Base-by-base conservation (phyloP, 2,113 vertebrate genomes). In the Pipra filicauda region DNA sequence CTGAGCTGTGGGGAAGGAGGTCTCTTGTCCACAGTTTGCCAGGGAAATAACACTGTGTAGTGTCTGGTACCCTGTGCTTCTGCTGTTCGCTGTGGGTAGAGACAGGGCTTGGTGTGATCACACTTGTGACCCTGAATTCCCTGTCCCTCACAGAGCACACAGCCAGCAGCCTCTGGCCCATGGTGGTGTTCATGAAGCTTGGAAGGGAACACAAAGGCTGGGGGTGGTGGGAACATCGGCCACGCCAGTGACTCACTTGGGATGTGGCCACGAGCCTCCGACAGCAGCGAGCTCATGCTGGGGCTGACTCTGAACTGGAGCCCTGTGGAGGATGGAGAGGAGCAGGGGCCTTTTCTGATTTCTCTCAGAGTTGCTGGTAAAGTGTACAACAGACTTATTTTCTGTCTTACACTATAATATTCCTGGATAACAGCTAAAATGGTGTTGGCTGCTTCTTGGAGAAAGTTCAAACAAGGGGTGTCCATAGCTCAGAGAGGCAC, bases 201-300 rank as follows among this genome's bases (percentile, higher is more conserved):
- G 35, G 41, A 31, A 12, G 33, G 54, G 21, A 31, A 37, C 49
- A 10, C 2, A 3, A 43, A 58, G 64, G 51, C 28, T 27, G 7
- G 35, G 20, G 35, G 23, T 37, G 13, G 49, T 41, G 75, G 61
- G 37, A 37, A 26, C 23, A 5, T 18, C 0, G 3, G 55, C 49
- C 43, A 8, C 1, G 1, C 41, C 43, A 24, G 31, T 1, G 1
- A 7, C 4, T 6, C 19, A 1, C 2, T 57, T 51, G 1, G 2
- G 55, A 26, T 57, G 35, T 44, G 61, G 64, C 9, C 19, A 51
- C 1, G 3, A 54, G 51, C 12, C 48, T 15, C 67, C 17, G n/a
- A 12, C 5, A 14, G 9, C 24, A 59, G 52, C 15, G 49, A 51
- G 49, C 49, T 20, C 24, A 8, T 2, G 58, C 46, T 55, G 28